These are phyloP conservation scores for Hoplodrina blanda DNA, from an alignment of 2,888 invertebrate species.

Conservation along the genomic window DNA sequence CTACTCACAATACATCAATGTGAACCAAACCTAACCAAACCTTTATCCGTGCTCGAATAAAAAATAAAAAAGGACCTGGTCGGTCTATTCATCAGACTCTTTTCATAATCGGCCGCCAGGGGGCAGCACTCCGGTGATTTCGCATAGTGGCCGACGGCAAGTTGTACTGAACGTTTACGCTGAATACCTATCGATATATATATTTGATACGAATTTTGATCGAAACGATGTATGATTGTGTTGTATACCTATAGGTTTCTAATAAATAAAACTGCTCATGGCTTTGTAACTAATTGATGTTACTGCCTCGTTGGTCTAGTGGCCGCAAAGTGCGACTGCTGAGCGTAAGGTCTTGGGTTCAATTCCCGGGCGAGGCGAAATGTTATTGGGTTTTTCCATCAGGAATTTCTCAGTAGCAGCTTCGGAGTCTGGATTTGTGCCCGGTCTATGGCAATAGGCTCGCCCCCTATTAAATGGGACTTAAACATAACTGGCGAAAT, in stretches of 20 bases:
- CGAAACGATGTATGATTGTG: conserved; percentile 1
- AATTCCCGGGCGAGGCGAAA: too few species aligned
- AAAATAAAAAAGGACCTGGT: conserved; percentile 58
- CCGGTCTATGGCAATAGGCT: too few species aligned
- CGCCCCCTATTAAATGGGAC: too few species aligned
- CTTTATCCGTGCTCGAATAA: conserved; percentile 50
- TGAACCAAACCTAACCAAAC: conserved; percentile 53
- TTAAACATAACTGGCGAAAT: too few species aligned
- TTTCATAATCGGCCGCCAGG: conserved; percentile 71
- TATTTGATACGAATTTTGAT: conserved; percentile 32
- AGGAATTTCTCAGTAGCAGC: too few species aligned
- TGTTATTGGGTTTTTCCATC: too few species aligned
- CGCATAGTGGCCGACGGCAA: conserved; percentile 56
- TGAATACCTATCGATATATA: conserved; percentile 36
- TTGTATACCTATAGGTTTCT: background rate
- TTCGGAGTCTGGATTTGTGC: too few species aligned
- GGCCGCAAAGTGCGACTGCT: too few species aligned
- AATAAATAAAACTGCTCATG: background rate
- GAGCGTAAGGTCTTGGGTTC: too few species aligned
- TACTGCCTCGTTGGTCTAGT: too few species aligned
- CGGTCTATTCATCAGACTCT: conserved; percentile 67
- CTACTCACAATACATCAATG: conserved; percentile 18
- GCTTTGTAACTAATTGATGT: too few species aligned
- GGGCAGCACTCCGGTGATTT: conserved; percentile 63
- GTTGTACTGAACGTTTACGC: conserved; percentile 47